Conservation (phyloP, 2,888 invertebrate genomes). For the Strigamia maritima region DNA sequence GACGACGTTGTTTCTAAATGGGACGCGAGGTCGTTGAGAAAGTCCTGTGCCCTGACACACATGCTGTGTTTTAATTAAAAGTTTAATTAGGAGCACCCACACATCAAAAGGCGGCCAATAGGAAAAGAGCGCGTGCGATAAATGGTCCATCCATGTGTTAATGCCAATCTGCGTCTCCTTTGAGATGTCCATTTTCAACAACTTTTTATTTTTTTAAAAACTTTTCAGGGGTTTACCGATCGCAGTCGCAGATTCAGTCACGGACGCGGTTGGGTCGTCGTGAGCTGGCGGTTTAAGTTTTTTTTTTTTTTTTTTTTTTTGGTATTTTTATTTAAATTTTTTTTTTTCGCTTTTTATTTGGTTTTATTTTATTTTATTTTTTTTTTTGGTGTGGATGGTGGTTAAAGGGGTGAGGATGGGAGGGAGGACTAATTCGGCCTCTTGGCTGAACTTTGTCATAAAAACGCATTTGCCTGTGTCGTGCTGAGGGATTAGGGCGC, state of each 20-base stretch:
- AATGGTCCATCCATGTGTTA: constrained; percentile 34
- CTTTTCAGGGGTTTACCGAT: not conserved
- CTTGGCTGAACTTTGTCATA: constrained; percentile 27
- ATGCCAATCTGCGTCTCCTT: constrained; percentile 21
- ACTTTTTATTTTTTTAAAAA: not conserved
- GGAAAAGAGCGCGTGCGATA: constrained; percentile 36
- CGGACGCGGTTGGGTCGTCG: not conserved
- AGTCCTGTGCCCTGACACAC: constrained; percentile 29
- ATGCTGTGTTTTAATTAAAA: constrained; percentile 37
- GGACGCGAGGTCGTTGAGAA: constrained; percentile 19
- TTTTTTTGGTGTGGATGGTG: not conserved
- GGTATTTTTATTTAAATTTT: not conserved
- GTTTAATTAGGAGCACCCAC: constrained; percentile 35
- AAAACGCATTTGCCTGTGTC: constrained; percentile 29
- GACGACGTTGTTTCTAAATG: constrained; percentile 24
- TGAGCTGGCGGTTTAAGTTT: not conserved
- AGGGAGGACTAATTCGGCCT: constrained; percentile 9
- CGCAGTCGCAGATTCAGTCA: constrained; percentile 8
- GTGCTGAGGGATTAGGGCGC: constrained; percentile 27
- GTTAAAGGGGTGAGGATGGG: constrained; percentile 1
- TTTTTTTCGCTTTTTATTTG: not conserved
- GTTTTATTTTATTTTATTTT: not conserved
- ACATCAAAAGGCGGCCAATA: constrained; percentile 15
- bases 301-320: not conserved
- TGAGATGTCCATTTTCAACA: constrained; percentile 22